These are phyloP conservation scores for Deroptyus accipitrinus DNA, from an alignment of 2,113 vertebrate genomes.

Conservation along the genomic window DNA sequence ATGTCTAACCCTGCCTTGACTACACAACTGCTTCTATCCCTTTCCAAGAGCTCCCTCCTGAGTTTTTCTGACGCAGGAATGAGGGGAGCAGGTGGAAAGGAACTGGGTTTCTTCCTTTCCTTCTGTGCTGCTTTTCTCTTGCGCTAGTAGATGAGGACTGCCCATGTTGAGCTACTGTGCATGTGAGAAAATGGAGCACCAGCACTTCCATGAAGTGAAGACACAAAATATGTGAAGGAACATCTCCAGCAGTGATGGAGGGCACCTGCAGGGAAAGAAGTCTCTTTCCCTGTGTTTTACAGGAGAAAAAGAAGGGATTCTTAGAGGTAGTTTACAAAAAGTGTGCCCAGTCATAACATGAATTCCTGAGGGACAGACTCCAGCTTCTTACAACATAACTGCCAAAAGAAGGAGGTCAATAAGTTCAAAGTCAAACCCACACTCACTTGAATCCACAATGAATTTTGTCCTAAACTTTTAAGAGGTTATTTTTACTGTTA, in stretches of 20 bases:
- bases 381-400: not conserved
- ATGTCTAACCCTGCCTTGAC: not conserved
- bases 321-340: not conserved
- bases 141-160: accelerated
- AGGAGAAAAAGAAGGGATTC: not conserved
- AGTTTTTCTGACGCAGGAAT: not conserved
- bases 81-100: not conserved
- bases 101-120: not conserved
- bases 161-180: not conserved
- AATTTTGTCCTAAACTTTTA: not conserved
- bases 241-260: not conserved
- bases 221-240: not conserved
- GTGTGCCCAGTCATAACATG: not conserved
- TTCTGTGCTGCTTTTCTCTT: not conserved
- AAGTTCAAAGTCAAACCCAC: not conserved
- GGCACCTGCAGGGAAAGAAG: not conserved
- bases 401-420: not conserved
- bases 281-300: not conserved
- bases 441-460: not conserved
- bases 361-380: not conserved
- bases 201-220: not conserved
- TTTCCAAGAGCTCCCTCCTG: not conserved
- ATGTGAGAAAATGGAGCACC: not conserved
- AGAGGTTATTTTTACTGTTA: not conserved
- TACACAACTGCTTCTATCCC: not conserved